Evolutionary conservation across 2,797 vertebrate species (phyloP).

Genomic region (Liparis tanakae): DNA sequence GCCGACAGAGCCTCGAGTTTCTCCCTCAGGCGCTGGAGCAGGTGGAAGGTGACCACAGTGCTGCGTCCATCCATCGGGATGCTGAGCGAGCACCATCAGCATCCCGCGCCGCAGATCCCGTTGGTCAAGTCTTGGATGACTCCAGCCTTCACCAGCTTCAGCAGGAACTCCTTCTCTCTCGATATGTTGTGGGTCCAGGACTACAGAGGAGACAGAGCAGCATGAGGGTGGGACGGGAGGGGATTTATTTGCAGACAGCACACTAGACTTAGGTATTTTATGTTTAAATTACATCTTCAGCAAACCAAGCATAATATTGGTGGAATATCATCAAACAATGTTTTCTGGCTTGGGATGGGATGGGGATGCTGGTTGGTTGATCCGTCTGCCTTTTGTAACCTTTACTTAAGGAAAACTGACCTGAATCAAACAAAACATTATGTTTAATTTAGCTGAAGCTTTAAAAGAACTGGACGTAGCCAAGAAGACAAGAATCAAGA

Average conservation of each 20-base stretch:
- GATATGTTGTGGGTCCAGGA: conserved; percentile 95
- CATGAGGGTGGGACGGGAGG: not conserved
- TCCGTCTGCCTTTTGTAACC: too few species aligned
- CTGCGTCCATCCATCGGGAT: not conserved
- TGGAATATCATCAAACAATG: too few species aligned
- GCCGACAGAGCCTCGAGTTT: not conserved
- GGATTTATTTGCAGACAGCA: not conserved
- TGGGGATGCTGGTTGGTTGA: too few species aligned
- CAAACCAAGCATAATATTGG: too few species aligned
- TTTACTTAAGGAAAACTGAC: too few species aligned
- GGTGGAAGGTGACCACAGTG: conserved; percentile 13
- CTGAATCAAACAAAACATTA: too few species aligned
- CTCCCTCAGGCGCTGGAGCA: conserved; percentile 45
- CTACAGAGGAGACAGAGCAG: conserved; percentile 70
- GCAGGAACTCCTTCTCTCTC: conserved; percentile 91
- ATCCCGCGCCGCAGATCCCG: conserved; percentile 83
- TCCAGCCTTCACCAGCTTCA: conserved; percentile 88
- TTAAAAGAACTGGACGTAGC: too few species aligned
- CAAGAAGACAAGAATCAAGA: too few species aligned
- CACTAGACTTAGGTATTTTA: not conserved
- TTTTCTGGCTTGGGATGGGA: too few species aligned
- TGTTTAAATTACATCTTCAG: not conserved
- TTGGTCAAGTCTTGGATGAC: conserved; percentile 90
- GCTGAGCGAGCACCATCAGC: conserved; percentile 52
- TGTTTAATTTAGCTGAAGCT: too few species aligned